Conservation (phyloP, 2,888 invertebrate genomes). For the Myopa testacea region DNA sequence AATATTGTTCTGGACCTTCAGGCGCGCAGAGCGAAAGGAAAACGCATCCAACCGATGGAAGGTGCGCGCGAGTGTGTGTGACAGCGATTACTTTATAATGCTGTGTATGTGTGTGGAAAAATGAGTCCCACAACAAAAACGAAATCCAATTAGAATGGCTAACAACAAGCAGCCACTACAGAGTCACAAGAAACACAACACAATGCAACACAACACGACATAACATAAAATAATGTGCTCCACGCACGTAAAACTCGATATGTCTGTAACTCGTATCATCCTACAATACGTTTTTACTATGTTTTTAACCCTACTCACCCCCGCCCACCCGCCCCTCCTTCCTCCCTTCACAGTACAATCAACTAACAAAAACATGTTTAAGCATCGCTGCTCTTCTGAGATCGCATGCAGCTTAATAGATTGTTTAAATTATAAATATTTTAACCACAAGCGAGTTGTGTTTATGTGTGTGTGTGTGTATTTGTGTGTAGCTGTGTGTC, state of each 20-base stretch:
- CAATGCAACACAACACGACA: neutral
- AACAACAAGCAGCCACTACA: neutral
- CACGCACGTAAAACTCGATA: too few species aligned
- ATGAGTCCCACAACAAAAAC: slow-evolving; percentile 8
- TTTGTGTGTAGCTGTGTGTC: neutral
- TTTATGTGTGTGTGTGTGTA: neutral
- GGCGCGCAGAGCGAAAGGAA: too few species aligned
- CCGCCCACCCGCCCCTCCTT: too few species aligned
- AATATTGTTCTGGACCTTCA: too few species aligned
- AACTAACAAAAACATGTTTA: too few species aligned
- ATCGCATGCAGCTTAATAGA: neutral
- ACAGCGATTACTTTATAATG: slow-evolving; percentile 3
- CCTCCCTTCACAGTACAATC: too few species aligned
- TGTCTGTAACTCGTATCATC: too few species aligned
- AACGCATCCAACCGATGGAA: too few species aligned
- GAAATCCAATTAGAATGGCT: slow-evolving; percentile 2
- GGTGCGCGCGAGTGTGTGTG: neutral
- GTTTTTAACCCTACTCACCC: too few species aligned
- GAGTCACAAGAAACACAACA: neutral
- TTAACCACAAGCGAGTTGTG: neutral
- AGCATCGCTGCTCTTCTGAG: too few species aligned
- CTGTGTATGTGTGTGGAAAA: neutral
- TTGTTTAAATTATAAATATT: neutral
- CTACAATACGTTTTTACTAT: too few species aligned
- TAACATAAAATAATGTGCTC: too few species aligned